A percentile compares a stretch with the other conserved stretches of the same genome.
Conservation (phyloP, 2,113 vertebrate genomes). For the Polypterus bichir region DNA sequence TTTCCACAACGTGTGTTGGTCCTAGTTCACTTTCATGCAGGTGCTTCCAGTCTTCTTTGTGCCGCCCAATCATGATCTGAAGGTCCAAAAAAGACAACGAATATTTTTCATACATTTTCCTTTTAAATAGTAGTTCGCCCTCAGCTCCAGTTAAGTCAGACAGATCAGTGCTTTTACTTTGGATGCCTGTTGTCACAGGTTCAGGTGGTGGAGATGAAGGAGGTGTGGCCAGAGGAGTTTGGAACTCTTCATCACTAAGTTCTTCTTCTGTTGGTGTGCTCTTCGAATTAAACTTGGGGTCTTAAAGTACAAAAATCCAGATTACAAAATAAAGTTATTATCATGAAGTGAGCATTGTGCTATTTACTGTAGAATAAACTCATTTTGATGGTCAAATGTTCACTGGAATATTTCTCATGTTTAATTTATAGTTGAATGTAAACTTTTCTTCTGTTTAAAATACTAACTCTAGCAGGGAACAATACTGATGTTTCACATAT, state of each 20-base stretch:
- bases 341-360: no score
- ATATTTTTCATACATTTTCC: constrained; percentile 86
- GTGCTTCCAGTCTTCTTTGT: constrained; percentile 95
- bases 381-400: no score
- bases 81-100: constrained; percentile 84
- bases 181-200: constrained; percentile 30
- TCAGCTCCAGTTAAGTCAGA: constrained; percentile 37
- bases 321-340: background rate
- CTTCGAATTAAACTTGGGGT: constrained; percentile 46
- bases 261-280: constrained; percentile 57
- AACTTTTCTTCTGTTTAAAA: no score
- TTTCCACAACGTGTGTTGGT: constrained; percentile 90
- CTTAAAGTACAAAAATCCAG: constrained; percentile 30
- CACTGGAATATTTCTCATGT: no score
- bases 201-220: constrained; percentile 73
- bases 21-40: constrained; percentile 84
- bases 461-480: no score
- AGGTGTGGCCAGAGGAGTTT: constrained; percentile 86
- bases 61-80: constrained; percentile 92
- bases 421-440: no score
- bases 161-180: constrained; percentile 31
- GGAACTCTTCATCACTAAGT: constrained; percentile 86
- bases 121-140: constrained; percentile 52
- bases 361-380: no score
- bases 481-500: no score